Evolutionary conservation across 2,797 vertebrate species (phyloP).

Genomic region (Ibycter americanus): DNA sequence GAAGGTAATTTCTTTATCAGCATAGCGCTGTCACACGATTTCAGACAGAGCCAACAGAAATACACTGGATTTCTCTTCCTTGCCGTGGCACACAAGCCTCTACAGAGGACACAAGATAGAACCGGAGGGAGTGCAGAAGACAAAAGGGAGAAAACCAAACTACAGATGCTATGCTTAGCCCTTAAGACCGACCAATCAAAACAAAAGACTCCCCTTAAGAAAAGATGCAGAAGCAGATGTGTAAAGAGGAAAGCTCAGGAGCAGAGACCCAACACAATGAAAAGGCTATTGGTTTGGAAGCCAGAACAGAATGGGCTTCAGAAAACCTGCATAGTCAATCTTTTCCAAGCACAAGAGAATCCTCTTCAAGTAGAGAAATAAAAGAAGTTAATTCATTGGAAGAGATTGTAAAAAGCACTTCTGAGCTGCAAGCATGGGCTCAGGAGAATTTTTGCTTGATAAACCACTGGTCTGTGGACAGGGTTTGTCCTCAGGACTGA

Average conservation of each 20-base stretch:
- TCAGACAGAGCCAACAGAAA: not conserved
- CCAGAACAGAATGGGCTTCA: not conserved
- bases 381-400: not conserved
- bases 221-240: not conserved
- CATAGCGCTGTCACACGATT: accelerated
- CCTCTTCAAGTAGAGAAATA: not conserved
- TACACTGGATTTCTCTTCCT: not conserved
- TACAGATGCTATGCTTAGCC: not conserved
- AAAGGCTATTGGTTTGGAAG: not conserved
- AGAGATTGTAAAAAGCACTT: not conserved
- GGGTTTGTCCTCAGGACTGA: not conserved
- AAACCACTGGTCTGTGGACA: not conserved
- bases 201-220: not conserved
- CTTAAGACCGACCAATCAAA: not conserved
- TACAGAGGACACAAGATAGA: not conserved
- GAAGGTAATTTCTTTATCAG: not conserved
- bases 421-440: not conserved
- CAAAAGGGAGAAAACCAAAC: not conserved
- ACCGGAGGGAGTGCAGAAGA: not conserved
- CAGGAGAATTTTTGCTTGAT: not conserved
- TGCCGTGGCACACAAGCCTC: not conserved
- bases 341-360: not conserved
- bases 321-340: not conserved
- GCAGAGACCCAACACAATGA: not conserved
- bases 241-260: not conserved